Base-by-base conservation (phyloP, 2,888 invertebrate species). In the Scaptomyza polygonia region DNA sequence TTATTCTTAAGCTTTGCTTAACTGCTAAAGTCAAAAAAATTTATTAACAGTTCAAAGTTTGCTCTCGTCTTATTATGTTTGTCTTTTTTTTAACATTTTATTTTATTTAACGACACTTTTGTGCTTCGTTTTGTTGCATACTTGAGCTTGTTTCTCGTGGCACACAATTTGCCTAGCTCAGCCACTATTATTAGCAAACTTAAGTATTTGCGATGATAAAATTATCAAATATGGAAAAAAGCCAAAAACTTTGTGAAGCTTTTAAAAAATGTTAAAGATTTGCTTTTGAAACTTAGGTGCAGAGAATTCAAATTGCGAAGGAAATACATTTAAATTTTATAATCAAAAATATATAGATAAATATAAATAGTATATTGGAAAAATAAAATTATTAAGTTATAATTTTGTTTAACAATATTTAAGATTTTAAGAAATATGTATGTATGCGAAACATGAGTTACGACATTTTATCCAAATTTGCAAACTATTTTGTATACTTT, bases 31-130 rank as follows among this genome's bases (percentile, higher is more conserved):
- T 81, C 74, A 87, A 82, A 86, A 62, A 72, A 62, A 88, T 79
- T 67, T 80, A 86, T 86, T 86, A 76, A 62, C 83, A 66, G 77
- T 73, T 83, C 70, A 76, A 74, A 84, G 64, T 73, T 73, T 57
- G 32, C 7, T 34, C 52, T 34, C 14, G 18, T 16, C 49, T 57
- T 39, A 14, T 44, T 30, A 18, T 27, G 9, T 1, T 36, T 51
- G 16, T 44, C 5, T 49, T 45, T 40, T 27, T 47, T 9, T 21
- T 49, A 52, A 27, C 32, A 59, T 67, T 73, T 67, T 62, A 79
- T 77, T 88, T 82, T 88, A 88, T 86, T 83, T 83, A 68, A 82
- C 66, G 73, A 48, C 62, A 77, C 70, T 86, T 86, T 65, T 57
- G 68, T 69, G 77, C 75, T 61, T 32, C 55, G 42, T 65, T 47